These are phyloP conservation scores for Pseudopipra pipra DNA, from an alignment of 2,113 vertebrate species.

Conservation along the genomic window DNA sequence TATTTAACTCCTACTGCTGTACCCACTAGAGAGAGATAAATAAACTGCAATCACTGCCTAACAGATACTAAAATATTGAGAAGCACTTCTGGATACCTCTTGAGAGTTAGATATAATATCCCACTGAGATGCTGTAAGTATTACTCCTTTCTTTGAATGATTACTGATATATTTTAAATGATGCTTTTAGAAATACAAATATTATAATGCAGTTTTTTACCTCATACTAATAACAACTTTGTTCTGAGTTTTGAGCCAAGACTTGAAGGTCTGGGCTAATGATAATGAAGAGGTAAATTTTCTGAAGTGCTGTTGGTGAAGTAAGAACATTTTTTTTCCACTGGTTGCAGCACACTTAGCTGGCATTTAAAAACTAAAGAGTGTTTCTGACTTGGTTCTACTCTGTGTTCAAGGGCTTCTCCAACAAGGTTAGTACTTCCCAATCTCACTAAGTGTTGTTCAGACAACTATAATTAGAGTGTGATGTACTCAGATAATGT, in stretches of 20 bases:
- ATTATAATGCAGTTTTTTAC: background rate
- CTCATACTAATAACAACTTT: background rate
- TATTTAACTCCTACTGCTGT: slow-evolving; percentile 31
- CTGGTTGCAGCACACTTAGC: background rate
- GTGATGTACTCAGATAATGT: slow-evolving; percentile 31
- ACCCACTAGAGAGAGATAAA: slow-evolving; percentile 36
- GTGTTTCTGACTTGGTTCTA: background rate
- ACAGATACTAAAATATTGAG: slow-evolving; percentile 61
- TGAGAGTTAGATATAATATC: slow-evolving; percentile 21
- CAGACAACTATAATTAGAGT: slow-evolving; percentile 51
- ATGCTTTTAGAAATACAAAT: slow-evolving; percentile 46
- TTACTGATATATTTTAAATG: slow-evolving; percentile 5
- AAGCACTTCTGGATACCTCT: slow-evolving; percentile 45
- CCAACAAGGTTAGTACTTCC: slow-evolving; percentile 25
- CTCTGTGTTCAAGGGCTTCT: slow-evolving; percentile 48
- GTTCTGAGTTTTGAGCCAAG: background rate
- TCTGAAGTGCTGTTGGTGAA: background rate
- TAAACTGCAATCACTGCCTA: slow-evolving; percentile 58
- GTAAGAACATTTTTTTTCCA: background rate
- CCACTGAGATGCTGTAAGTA: slow-evolving; percentile 7
- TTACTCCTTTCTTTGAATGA: slow-evolving; percentile 12
- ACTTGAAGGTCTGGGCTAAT: background rate
- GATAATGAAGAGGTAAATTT: slow-evolving; percentile 3
- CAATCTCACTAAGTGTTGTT: slow-evolving; percentile 25
- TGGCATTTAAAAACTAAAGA: background rate